Conservation (phyloP, 2,797 vertebrate genomes). For the Fistularia commersonii region DNA sequence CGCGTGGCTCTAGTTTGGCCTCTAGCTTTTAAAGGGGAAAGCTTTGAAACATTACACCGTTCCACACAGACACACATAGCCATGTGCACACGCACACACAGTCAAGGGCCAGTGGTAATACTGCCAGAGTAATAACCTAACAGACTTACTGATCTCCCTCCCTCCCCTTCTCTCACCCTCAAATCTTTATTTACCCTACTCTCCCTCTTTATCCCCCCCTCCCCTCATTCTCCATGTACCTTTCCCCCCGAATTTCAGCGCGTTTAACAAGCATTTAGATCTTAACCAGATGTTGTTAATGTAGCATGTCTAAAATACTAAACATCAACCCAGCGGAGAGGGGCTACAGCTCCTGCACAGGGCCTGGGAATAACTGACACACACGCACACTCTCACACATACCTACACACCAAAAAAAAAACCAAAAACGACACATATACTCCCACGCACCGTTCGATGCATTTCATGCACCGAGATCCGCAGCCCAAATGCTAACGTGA, state of each 20-base stretch:
- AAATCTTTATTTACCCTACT: constrained; percentile 70
- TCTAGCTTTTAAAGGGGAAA: constrained; percentile 71
- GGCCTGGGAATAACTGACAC: constrained; percentile 71
- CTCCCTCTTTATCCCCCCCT: constrained; percentile 47
- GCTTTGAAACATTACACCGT: constrained; percentile 81
- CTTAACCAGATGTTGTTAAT: constrained; percentile 87
- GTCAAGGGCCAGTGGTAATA: constrained; percentile 84
- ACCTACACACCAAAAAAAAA: constrained; percentile 17
- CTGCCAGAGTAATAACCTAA: constrained; percentile 83
- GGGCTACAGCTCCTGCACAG: constrained; percentile 71
- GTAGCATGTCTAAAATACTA: constrained; percentile 86
- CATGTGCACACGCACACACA: constrained; percentile 53
- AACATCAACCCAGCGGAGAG: constrained; percentile 78
- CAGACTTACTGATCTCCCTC: constrained; percentile 76
- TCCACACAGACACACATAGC: constrained; percentile 34
- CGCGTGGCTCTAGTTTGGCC: constrained; percentile 79
- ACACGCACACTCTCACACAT: constrained; percentile 27
- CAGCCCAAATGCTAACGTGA: constrained; percentile 64
- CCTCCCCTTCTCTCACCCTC: constrained; percentile 65
- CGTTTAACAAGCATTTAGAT: constrained; percentile 87
- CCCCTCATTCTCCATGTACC: constrained; percentile 51
- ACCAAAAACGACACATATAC: constrained; percentile 40
- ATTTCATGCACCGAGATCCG: constrained; percentile 56
- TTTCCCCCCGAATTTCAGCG: constrained; percentile 72
- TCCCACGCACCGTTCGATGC: constrained; percentile 43